Evolutionary conservation across 1,140 invertebrate genomes (phyloP), one percentile per base, ranked within the genome.

Genomic region (Solenopsis fugax): DNA sequence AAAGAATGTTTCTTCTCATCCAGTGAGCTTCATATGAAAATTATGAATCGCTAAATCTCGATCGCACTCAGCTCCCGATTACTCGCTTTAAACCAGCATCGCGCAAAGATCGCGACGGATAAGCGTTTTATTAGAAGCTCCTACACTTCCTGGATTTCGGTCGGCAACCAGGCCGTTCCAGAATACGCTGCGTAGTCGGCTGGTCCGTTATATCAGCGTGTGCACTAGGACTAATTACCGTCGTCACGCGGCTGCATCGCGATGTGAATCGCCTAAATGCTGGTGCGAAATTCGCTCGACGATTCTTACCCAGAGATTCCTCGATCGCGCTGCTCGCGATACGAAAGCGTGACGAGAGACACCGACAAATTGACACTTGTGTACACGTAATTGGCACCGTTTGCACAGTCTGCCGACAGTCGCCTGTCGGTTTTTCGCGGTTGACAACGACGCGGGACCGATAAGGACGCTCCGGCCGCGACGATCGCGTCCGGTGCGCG

Each of bases 341-440:
- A 60, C 21, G 80, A 90, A 71, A 89, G 89, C 84, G 81, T 86
- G 54, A 54, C 64, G 56, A 58, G 4, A 75, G 24, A 48, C 73
- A 18, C 69, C 73, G 58, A 89, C 86, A 86, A 88, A 91, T 93
- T 89, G 89, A 90, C 93, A 94, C 92, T 92, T 94, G 93, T 94
- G 93, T 92, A 90, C 89, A 94, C 91, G 90, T 93, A 94, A 94
- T 93, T 94, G 92, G 93, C 90, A 88, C 91, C 93, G 91, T 94
- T 95, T 94, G 92, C 90, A 88, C 94, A 95, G 94, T 91, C 91
- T 91, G 89, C 78, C 62, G 64, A 62, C 85, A 78, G 75, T 48
- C 80, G 89, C 86, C 86, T 80, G 88, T 84, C 71, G 89, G 73
- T 87, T 90, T 90, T 88, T 72, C 76, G 80, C 81, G 76, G 80